A percentile compares a stretch with the other conserved stretches of the same genome.
Conservation (phyloP, 2,113 vertebrate species). For the Struthio camelus region DNA sequence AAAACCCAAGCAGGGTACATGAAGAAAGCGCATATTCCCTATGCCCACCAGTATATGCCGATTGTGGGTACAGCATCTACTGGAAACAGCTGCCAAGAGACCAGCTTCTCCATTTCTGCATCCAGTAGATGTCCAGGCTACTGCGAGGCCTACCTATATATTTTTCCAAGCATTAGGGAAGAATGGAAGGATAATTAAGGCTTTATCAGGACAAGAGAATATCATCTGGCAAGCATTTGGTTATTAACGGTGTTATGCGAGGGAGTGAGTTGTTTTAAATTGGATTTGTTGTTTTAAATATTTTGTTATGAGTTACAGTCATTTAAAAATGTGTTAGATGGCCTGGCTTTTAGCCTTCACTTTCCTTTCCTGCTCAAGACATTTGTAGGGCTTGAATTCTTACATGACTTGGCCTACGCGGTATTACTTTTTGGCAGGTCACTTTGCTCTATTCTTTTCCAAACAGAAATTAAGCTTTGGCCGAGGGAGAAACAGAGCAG, state of each 20-base stretch:
- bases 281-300: slow-evolving; percentile 27
- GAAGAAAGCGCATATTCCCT: neutral
- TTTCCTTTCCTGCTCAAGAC: slow-evolving; percentile 8
- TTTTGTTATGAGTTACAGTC: neutral
- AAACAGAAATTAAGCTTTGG: slow-evolving; percentile 62
- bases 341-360: neutral
- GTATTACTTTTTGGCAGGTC: slow-evolving; percentile 55
- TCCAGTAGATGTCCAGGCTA: neutral
- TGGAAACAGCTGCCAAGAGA: neutral
- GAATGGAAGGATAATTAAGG: neutral
- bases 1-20: neutral
- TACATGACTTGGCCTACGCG: slow-evolving; percentile 29
- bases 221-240: neutral
- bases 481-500: slow-evolving; percentile 49
- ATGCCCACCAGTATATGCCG: neutral
- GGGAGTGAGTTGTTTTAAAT: neutral
- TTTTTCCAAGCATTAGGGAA: neutral
- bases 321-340: slow-evolving; percentile 7
- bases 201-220: neutral
- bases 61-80: neutral
- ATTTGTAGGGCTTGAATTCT: slow-evolving; percentile 5
- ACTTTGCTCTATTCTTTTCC: slow-evolving; percentile 54
- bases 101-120: fast-evolving
- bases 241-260: neutral
- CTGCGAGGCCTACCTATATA: neutral